Evolutionary conservation across 2,797 vertebrate species (phyloP), one percentile per base, ranked within the genome.

Genomic region (Danio jaintianensis): DNA sequence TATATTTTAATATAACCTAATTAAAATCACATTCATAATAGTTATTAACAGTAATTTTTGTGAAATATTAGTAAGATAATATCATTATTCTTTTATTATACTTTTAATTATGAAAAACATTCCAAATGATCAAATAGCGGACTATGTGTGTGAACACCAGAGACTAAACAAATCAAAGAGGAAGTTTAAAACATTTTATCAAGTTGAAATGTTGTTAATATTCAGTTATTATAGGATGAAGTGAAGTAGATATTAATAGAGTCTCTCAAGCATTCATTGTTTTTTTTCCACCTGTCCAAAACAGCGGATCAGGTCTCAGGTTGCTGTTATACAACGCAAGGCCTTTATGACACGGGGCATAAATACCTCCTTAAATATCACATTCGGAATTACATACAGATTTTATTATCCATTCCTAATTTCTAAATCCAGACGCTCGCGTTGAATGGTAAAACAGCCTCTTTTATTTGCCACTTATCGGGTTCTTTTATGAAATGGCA

Each of bases 401-500:
- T 63, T 52, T 59, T 58, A 59, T 68, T 48, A 59, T 68, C 64
- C 29, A 50, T 69, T 69, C 29, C 29, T 56, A 47, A 78, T 59
- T 47, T 62, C 56, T 71, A 70, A 79, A 80, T 73, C 69, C 40
- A 11, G 20, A 40, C 1, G 11, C 42, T 66, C 20, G 40, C 48
- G 12, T 64, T 73, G 42, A 47, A 56, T 69, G 16, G 15, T 73
- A 47, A 10, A 72, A 50, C 45, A 45, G 18, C 45, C 61, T 13
- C 36, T 53, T 66, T 72, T 79, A 61, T 83, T 67, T 45, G 42
- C 13, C 29, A 58, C 58, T 53, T 72, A 68, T 79, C 43, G 58
- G 66, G 22, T 64, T 75, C 40, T 48, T 75, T 77, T 20, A 79
- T 78, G 61, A 20, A 82, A 55, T 71, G 55, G 59, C 48, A 80